Evolutionary conservation across 2,113 vertebrate species (phyloP).

Genomic region (Notarius lentiginosus): DNA sequence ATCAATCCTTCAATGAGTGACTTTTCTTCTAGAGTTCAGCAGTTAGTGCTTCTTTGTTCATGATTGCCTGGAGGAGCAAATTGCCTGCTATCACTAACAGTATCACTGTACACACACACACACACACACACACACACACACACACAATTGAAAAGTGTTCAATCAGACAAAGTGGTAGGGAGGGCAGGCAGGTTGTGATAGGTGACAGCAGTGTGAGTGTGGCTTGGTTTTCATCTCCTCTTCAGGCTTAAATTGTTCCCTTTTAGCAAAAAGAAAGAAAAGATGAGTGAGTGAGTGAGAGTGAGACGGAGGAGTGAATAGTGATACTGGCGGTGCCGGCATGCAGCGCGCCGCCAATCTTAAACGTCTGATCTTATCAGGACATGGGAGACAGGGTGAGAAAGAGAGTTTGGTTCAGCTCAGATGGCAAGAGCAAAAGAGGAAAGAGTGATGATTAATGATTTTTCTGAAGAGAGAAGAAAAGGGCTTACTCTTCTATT

Average conservation of each 20-base stretch:
- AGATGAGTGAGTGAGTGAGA: conserved; percentile 24
- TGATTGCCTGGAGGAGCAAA: conserved; percentile 62
- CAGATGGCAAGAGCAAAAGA: conserved; percentile 21
- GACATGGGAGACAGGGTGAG: conserved; percentile 33
- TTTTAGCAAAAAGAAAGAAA: conserved; percentile 36
- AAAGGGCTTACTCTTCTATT: conserved; percentile 4
- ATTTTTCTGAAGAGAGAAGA: conserved; percentile 20
- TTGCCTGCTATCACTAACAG: conserved; percentile 57
- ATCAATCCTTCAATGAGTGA: conserved; percentile 15
- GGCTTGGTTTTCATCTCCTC: conserved; percentile 32
- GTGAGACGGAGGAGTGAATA: conserved; percentile 24
- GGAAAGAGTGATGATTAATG: conserved; percentile 34
- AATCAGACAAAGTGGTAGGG: conserved; percentile 68
- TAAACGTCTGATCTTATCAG: conserved; percentile 45
- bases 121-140: conserved; percentile 3
- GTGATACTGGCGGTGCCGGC: conserved; percentile 33
- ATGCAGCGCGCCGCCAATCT: conserved; percentile 30
- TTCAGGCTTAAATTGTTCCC: conserved; percentile 37
- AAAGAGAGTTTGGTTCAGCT: conserved; percentile 30
- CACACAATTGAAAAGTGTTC: conserved; percentile 61
- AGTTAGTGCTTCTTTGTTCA: conserved; percentile 38
- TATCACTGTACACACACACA: conserved; percentile 65
- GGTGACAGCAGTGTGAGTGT: conserved; percentile 31
- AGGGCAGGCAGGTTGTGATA: conserved; percentile 44
- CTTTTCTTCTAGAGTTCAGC: conserved; percentile 5